phyloP scores from a whole-genome alignment of 2,888 invertebrate species.

The Cerceris ruficornis region DNA sequence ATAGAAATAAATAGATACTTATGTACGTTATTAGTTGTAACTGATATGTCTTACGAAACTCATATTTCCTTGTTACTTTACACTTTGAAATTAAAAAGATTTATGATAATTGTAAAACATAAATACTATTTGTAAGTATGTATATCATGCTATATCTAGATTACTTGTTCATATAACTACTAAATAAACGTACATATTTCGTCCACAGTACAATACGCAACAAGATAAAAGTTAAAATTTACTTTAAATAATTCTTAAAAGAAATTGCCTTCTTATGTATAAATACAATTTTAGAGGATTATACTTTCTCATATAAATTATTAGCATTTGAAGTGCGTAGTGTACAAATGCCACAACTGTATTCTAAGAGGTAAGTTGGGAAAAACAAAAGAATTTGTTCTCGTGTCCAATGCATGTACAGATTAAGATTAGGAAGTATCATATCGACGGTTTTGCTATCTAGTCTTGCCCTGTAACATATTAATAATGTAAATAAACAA shows the following conservation, averaged over 20 bases:
- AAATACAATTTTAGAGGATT: constrained; percentile 27
- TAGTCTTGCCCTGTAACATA: constrained; percentile 69
- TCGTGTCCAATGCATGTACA: constrained; percentile 77
- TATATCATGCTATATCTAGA: no score
- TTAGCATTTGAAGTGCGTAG: constrained; percentile 20
- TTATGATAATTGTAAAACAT: no score
- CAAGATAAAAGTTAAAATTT: no score
- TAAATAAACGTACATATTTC: no score
- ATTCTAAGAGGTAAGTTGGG: constrained; percentile 77
- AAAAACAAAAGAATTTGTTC: constrained; percentile 77
- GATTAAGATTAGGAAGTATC: constrained; percentile 71
- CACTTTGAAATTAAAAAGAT: no score
- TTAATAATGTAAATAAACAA: constrained; percentile 11
- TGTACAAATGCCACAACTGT: constrained; percentile 76
- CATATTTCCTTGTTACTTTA: no score
- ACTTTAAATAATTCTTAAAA: neutral
- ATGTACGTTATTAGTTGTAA: no score
- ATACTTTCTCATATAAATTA: constrained; percentile 63
- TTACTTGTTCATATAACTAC: no score
- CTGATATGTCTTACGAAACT: no score
- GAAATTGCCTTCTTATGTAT: constrained; percentile 14
- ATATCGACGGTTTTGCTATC: constrained; percentile 71
- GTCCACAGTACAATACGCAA: no score
- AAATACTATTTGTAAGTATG: no score
- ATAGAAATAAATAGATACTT: no score